phyloP scores from a whole-genome alignment of 2,888 invertebrate genomes.

The Heliconius cydno region DNA sequence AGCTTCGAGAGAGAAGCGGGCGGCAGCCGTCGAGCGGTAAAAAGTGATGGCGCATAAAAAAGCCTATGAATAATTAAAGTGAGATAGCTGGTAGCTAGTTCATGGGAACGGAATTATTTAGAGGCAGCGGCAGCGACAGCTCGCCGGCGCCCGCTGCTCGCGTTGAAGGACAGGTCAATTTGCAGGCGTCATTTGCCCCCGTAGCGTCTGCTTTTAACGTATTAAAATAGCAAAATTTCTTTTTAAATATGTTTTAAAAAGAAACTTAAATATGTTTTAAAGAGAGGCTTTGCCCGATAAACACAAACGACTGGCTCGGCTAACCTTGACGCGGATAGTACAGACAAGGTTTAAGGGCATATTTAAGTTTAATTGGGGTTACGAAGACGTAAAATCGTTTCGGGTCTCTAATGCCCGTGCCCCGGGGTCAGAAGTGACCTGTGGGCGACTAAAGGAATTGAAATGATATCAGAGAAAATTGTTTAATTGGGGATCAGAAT shows the following conservation, averaged over 20 bases:
- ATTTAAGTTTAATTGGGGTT: conserved; percentile 80
- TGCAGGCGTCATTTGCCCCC: conserved; percentile 72
- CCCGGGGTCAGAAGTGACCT: conserved; percentile 75
- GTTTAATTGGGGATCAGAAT: conserved; percentile 79
- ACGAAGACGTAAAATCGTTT: conserved; percentile 66
- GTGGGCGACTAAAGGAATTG: conserved; percentile 64
- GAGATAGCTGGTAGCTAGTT: conserved; percentile 82
- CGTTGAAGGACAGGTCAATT: conserved; percentile 81
- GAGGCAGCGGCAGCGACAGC: conserved; percentile 74
- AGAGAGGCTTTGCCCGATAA: background rate
- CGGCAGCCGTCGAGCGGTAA: conserved; percentile 75
- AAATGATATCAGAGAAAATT: conserved; percentile 81
- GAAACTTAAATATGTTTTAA: conserved; percentile 7
- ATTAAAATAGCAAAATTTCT: conserved; percentile 44
- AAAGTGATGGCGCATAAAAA: conserved; percentile 80
- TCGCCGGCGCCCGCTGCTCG: conserved; percentile 66
- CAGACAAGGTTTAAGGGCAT: conserved; percentile 74
- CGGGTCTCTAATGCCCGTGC: conserved; percentile 74
- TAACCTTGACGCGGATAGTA: conserved; percentile 33
- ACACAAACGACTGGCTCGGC: background rate
- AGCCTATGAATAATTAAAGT: conserved; percentile 83
- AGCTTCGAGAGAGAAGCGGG: conserved; percentile 67
- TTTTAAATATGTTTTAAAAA: conserved; percentile 14
- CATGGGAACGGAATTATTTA: conserved; percentile 82
- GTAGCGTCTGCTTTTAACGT: conserved; percentile 63